Evolutionary conservation across 2,113 vertebrate genomes (phyloP).

Genomic region (Enhydra lutris): DNA sequence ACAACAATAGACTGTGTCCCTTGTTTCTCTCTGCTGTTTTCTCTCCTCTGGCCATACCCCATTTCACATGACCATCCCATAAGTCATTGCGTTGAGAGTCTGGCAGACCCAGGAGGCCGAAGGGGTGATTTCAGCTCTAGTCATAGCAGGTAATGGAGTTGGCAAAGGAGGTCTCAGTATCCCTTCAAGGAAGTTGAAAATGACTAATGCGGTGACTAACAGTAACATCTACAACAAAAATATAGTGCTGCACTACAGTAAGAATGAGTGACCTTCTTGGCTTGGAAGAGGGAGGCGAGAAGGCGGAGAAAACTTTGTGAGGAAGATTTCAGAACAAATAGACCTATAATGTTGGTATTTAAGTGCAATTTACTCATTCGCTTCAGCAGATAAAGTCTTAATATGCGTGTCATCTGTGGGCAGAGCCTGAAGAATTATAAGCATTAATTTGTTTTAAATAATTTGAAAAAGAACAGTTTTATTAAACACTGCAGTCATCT

Average conservation of each 20-base stretch:
- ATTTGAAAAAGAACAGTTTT: slow-evolving; percentile 70
- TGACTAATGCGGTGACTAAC: slow-evolving; percentile 34
- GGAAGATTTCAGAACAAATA: slow-evolving; percentile 64
- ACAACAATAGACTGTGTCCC: slow-evolving; percentile 46
- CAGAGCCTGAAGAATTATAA: slow-evolving; percentile 68
- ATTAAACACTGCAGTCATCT: not conserved
- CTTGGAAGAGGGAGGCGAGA: slow-evolving; percentile 42
- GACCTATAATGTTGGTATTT: slow-evolving; percentile 67
- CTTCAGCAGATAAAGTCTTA: slow-evolving; percentile 47
- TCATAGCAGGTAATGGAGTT: slow-evolving; percentile 41
- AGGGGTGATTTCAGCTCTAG: slow-evolving; percentile 38
- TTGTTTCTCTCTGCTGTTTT: slow-evolving; percentile 48
- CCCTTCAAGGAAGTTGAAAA: slow-evolving; percentile 38
- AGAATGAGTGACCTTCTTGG: slow-evolving; percentile 63
- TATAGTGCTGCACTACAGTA: slow-evolving; percentile 4
- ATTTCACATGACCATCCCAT: slow-evolving; percentile 23
- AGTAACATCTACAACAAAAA: slow-evolving; percentile 42
- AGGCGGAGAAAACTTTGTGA: not conserved
- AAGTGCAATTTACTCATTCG: slow-evolving; percentile 41
- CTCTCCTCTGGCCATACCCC: slow-evolving; percentile 17
- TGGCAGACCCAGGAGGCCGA: not conserved
- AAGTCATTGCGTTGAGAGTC: slow-evolving; percentile 44
- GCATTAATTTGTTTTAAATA: slow-evolving; percentile 73
- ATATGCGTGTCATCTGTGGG: slow-evolving; percentile 41
- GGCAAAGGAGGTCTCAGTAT: slow-evolving; percentile 53